Percentiles rank a stretch among this genome's conserved stretches.
phyloP scores from a whole-genome alignment of 2,113 vertebrate genomes.

The Sprattus sprattus region DNA sequence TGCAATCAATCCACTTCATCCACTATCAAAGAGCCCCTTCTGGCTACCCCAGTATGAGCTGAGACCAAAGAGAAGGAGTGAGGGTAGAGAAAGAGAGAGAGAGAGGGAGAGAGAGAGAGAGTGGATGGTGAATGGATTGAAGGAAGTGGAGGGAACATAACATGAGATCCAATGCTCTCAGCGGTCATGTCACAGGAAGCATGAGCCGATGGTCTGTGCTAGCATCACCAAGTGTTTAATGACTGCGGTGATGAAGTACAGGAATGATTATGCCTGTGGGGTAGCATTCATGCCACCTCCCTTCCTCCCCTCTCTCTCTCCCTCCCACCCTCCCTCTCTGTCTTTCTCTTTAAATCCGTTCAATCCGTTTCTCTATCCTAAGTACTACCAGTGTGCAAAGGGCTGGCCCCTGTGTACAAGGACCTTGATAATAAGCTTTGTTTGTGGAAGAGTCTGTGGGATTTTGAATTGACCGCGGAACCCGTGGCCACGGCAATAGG shows the following conservation, averaged over 20 bases:
- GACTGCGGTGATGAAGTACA: not conserved
- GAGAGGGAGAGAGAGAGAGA: not conserved
- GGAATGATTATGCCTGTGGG: too few relatives aligned
- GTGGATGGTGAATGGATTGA: not conserved
- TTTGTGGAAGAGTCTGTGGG: slow-evolving; percentile 23
- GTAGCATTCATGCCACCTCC: not conserved
- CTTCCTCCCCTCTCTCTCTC: not conserved
- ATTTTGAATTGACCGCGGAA: not conserved
- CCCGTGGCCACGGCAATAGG: slow-evolving; percentile 22
- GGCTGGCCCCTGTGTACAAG: not conserved
- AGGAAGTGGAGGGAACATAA: not conserved
- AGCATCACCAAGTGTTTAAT: not conserved
- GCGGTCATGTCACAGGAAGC: not conserved
- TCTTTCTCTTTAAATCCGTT: too few relatives aligned
- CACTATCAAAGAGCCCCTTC: slow-evolving; percentile 41
- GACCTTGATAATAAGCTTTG: slow-evolving; percentile 35
- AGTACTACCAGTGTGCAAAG: not conserved
- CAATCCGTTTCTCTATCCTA: too few relatives aligned
- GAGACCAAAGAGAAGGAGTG: not conserved
- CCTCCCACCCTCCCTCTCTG: not conserved
- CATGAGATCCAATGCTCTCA: not conserved
- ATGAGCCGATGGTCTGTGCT: not conserved
- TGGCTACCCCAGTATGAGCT: not conserved
- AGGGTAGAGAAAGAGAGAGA: not conserved
- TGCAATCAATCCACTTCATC: slow-evolving; percentile 38